Percentiles rank a stretch among this genome's conserved stretches.
phyloP scores from a whole-genome alignment of 2,113 vertebrate genomes.

The Cyrtonyx montezumae region DNA sequence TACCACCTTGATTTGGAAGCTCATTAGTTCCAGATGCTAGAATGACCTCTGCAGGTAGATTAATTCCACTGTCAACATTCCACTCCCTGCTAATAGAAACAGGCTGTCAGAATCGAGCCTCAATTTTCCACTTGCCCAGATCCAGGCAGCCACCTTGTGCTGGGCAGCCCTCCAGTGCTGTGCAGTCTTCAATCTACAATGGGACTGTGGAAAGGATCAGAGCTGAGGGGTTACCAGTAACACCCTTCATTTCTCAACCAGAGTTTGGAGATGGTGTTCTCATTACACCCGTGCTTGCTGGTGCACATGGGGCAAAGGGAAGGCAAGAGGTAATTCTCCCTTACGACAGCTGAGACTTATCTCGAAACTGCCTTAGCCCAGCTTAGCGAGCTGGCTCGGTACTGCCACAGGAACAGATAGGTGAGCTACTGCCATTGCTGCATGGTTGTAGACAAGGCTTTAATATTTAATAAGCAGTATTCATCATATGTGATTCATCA shows the following conservation, averaged over 20 bases:
- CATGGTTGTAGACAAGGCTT: not conserved
- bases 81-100: not conserved
- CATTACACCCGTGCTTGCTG: not conserved
- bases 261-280: fast-evolving
- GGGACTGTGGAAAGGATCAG: not conserved
- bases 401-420: not conserved
- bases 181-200: not conserved
- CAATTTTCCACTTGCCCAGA: not conserved
- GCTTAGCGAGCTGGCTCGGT: not conserved
- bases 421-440: not conserved
- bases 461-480: conserved; percentile 54
- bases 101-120: not conserved
- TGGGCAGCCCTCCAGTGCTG: not conserved
- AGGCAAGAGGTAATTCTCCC: not conserved
- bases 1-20: not conserved
- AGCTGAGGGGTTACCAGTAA: not conserved
- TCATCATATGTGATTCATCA: conserved; percentile 41
- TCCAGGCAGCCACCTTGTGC: not conserved
- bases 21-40: not conserved
- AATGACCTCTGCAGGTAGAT: not conserved
- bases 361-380: not conserved
- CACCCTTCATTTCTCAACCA: not conserved
- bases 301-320: not conserved
- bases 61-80: not conserved
- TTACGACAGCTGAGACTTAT: not conserved